Conservation (phyloP, 2,797 vertebrate genomes). For the Arvicola amphibius region DNA sequence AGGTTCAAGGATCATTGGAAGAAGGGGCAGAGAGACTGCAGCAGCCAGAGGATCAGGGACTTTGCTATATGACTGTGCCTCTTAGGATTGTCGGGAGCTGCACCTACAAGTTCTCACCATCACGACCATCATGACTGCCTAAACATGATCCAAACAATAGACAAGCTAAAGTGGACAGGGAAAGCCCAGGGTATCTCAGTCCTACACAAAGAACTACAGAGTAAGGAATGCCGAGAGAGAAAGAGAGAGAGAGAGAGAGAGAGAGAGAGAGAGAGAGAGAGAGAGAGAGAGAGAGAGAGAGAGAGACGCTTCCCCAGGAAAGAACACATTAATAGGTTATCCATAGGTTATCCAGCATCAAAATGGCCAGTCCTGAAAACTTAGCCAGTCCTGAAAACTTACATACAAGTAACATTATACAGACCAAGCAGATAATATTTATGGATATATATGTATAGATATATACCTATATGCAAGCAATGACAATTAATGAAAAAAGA, state of each 20-base stretch:
- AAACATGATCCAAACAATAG: no score
- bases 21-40: not conserved
- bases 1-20: not conserved
- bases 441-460: not conserved
- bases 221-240: not conserved
- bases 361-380: not conserved
- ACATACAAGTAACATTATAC: not conserved
- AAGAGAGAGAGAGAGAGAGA: no score
- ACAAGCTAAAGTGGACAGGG: no score
- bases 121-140: not conserved
- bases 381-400: not conserved
- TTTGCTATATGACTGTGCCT: not conserved
- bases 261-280: no score
- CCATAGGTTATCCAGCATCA: not conserved
- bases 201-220: not conserved
- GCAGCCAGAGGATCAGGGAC: not conserved
- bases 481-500: not conserved
- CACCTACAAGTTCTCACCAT: not conserved
- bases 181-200: not conserved
- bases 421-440: not conserved
- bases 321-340: no score
- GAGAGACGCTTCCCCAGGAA: not conserved
- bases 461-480: no score
- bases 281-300: no score
- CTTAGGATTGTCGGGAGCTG: not conserved